A percentile compares a stretch with the other conserved stretches of the same genome.
These are phyloP conservation scores for Xiphorhynchus elegans DNA, from an alignment of 2,113 vertebrate species.

Conservation along the genomic window DNA sequence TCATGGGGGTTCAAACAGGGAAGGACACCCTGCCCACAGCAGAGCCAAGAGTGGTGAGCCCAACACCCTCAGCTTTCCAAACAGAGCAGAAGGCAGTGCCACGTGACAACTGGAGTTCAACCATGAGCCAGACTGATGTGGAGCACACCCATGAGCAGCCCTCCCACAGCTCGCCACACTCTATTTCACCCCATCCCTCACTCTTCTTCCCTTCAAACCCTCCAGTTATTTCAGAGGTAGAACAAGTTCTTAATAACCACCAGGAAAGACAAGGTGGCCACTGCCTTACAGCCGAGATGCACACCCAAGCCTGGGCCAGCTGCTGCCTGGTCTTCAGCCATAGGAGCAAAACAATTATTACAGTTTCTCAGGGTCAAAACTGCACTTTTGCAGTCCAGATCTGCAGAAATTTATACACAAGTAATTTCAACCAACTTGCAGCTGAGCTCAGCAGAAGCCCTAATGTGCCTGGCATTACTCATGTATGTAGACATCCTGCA, in stretches of 20 bases:
- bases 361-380: neutral
- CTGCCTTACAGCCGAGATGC: neutral
- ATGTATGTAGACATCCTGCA: neutral
- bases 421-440: neutral
- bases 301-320: neutral
- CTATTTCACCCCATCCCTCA: neutral
- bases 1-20: accelerated
- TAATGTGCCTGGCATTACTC: neutral
- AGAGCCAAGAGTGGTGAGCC: accelerated
- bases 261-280: neutral
- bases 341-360: neutral
- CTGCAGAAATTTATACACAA: neutral
- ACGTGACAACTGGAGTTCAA: accelerated
- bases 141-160: neutral
- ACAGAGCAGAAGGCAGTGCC: neutral
- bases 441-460: neutral
- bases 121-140: accelerated
- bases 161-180: neutral
- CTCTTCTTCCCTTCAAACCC: neutral
- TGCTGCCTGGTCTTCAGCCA: neutral
- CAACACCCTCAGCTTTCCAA: neutral
- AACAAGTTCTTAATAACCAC: neutral
- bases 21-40: neutral
- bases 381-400: neutral
- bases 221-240: neutral